A percentile compares a stretch with the other conserved stretches of the same genome.
Evolutionary conservation across 2,113 vertebrate genomes (phyloP).

Genomic region (Argyrosomus japonicus): DNA sequence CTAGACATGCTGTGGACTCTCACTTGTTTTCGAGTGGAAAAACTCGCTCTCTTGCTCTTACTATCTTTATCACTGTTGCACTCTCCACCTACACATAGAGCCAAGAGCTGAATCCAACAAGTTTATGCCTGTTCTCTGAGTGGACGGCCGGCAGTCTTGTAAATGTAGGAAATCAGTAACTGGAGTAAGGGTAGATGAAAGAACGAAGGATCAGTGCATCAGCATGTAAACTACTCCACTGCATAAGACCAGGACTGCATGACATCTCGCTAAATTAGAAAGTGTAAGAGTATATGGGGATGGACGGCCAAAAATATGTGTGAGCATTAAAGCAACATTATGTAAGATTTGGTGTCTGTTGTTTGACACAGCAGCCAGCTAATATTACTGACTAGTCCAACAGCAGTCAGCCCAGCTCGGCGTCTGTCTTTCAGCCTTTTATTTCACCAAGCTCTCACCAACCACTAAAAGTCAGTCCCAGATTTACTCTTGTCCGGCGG

Average conservation of each 20-base stretch:
- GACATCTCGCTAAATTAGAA: no score
- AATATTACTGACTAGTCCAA: no score
- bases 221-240: neutral
- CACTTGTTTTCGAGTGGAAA: slow-evolving; percentile 66
- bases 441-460: no score
- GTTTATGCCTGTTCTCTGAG: slow-evolving; percentile 61
- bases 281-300: neutral
- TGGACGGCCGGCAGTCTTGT: slow-evolving; percentile 24
- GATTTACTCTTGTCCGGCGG: no score
- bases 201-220: neutral
- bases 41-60: slow-evolving; percentile 68
- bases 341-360: no score
- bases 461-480: no score
- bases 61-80: slow-evolving; percentile 79
- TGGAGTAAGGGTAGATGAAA: neutral
- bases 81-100: slow-evolving; percentile 75
- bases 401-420: no score
- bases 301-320: neutral
- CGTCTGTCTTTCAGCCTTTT: no score
- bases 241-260: neutral
- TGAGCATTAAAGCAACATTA: no score
- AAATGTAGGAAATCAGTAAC: slow-evolving; percentile 11
- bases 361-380: no score
- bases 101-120: slow-evolving; percentile 65
- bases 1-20: slow-evolving; percentile 65